Conservation (phyloP, 1,140 invertebrate genomes). For the Drosophila bocqueti region DNA sequence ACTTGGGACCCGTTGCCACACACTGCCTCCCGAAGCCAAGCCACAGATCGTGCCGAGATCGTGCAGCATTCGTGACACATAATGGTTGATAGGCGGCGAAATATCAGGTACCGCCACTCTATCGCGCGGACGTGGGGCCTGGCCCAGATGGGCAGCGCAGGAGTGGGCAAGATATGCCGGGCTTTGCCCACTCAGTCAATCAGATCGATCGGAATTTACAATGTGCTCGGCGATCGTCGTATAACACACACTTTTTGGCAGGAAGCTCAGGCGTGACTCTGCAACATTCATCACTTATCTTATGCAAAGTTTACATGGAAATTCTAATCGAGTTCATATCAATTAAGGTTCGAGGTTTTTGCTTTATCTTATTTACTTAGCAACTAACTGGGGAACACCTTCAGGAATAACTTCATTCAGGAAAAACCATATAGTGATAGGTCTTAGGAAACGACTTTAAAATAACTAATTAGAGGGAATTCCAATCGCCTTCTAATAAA, state of each 20-base stretch:
- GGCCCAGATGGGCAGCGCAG: slow-evolving; percentile 6
- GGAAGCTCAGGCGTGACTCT: slow-evolving; percentile 4
- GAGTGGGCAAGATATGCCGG: slow-evolving; percentile 17
- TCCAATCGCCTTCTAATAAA: background rate
- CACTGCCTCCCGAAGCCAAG: slow-evolving; percentile 14
- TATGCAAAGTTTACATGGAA: slow-evolving; percentile 4
- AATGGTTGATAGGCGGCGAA: slow-evolving; percentile 14
- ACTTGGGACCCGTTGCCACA: slow-evolving; percentile 19
- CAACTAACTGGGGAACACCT: background rate
- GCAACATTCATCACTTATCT: background rate
- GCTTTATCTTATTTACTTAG: background rate
- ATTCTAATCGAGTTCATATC: background rate
- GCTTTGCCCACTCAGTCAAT: slow-evolving; percentile 21
- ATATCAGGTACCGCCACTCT: slow-evolving; percentile 26
- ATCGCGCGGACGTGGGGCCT: slow-evolving; percentile 10
- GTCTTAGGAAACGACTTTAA: background rate
- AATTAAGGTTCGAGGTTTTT: background rate
- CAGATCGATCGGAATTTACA: slow-evolving; percentile 20
- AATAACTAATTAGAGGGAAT: background rate
- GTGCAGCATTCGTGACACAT: slow-evolving; percentile 85
- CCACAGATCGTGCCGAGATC: slow-evolving; percentile 94
- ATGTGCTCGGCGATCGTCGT: slow-evolving; percentile 2
- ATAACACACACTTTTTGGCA: slow-evolving; percentile 7
- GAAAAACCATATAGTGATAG: background rate
- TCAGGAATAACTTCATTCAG: background rate